Conservation (phyloP, 2,888 invertebrate species). For the Phoenoteleia sp. region DNA sequence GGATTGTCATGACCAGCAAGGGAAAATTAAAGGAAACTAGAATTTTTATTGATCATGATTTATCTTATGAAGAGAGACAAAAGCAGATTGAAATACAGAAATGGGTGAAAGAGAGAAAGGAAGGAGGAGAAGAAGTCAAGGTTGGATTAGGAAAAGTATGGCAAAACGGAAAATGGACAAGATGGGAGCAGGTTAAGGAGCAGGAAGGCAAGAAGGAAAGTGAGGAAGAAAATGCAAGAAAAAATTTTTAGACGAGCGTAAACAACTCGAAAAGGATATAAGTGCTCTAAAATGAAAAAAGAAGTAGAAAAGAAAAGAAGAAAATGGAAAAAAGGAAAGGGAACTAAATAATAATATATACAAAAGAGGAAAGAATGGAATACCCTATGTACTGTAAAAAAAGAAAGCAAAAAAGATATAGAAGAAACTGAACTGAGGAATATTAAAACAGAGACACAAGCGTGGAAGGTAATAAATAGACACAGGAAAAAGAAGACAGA, state of each 20-base stretch:
- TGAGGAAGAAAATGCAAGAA: too few relatives aligned
- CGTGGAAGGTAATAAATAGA: slow-evolving; percentile 26
- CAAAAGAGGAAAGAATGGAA: slow-evolving; percentile 20
- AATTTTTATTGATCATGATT: background rate
- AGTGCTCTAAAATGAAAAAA: slow-evolving; percentile 10
- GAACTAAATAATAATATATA: background rate
- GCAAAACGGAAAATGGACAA: background rate
- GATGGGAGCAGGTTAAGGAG: background rate
- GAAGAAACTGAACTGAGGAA: slow-evolving; percentile 14
- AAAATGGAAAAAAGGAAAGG: slow-evolving; percentile 27
- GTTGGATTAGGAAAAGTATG: background rate
- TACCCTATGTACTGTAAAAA: slow-evolving; percentile 1
- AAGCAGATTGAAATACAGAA: background rate
- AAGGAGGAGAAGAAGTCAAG: background rate
- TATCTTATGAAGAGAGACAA: background rate
- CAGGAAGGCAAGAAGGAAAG: too few relatives aligned
- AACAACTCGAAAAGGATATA: too few relatives aligned
- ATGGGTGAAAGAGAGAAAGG: slow-evolving; percentile 2
- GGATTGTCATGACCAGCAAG: too few relatives aligned
- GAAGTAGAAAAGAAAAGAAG: background rate
- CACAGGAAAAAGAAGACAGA: background rate
- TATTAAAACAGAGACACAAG: slow-evolving; percentile 12
- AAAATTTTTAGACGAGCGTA: too few relatives aligned
- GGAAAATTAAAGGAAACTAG: too few relatives aligned
- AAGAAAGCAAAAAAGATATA: background rate